Evolutionary conservation across 2,888 invertebrate species (phyloP), one percentile per base, ranked within the genome.

Genomic region (Nomada ferruginata): DNA sequence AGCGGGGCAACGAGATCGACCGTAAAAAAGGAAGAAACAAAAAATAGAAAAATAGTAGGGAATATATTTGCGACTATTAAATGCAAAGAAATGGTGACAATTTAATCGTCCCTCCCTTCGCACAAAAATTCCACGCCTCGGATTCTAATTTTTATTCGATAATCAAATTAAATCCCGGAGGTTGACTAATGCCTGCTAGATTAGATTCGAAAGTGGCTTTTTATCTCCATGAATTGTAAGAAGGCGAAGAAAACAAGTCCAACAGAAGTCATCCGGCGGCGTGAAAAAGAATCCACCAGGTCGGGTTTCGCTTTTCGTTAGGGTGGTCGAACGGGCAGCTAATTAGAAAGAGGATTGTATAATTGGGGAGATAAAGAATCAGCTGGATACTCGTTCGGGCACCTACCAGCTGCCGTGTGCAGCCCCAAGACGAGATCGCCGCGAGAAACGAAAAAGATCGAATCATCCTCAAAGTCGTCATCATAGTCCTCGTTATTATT

Each of bases 301-400:
- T 83, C 66, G 60, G 74, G 77, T 83, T 76, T 84, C 80, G 77
- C 70, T 87, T 82, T 82, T 84, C 82, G 78, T 87, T 87, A 60
- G 84, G 87, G 88, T 87, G 86, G 87, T 84, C 87, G 80, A 71
- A 77, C 70, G 88, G 79, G 79, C 85, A 83, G 85, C 89, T 92
- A 92, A 92, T 93, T 93, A 92, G 90, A 89, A 89, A 85, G 87
- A 89, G 89, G 91, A 90, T 91, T 91, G 90, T 90, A 91, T 93
- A 93, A 93, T 93, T 92, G 92, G 90, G 87, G 86, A 90, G 92
- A 92, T 92, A 91, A 92, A 92, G 91, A 91, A 91, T 91, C 90
- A 88, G 90, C 64, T 71, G 90, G 89, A 91, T 92, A 92, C 92
- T 91, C 91, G 92, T 92, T 87, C 92, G 91, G 89, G 90, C 91